A percentile compares a stretch with the other conserved stretches of the same genome.
phyloP scores from a whole-genome alignment of 2,888 invertebrate species.

The Lacanobia oleracea region DNA sequence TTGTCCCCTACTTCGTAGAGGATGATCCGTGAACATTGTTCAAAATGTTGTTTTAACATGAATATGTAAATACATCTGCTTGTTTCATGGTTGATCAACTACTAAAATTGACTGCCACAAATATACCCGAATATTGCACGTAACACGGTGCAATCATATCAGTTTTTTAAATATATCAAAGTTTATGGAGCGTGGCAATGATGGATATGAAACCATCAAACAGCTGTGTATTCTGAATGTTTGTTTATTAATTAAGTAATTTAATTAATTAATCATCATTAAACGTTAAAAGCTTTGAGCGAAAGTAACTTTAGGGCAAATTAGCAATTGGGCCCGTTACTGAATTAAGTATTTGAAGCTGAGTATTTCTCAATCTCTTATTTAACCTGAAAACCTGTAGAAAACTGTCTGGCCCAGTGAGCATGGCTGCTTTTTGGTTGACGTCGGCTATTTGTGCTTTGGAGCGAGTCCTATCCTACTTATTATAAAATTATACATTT shows the following conservation, averaged over 20 bases:
- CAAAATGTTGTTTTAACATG: neutral
- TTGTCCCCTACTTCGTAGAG: too few relatives aligned
- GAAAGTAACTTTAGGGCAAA: too few relatives aligned
- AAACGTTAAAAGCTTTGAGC: too few relatives aligned
- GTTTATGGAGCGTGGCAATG: conserved; percentile 19
- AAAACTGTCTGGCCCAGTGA: too few relatives aligned
- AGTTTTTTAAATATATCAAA: conserved; percentile 15
- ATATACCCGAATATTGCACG: conserved; percentile 6
- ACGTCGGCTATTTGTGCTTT: too few relatives aligned
- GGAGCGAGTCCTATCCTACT: too few relatives aligned
- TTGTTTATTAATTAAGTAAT: neutral
- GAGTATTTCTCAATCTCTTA: too few relatives aligned
- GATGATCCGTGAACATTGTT: neutral
- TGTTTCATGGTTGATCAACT: conserved; percentile 8
- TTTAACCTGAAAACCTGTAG: too few relatives aligned
- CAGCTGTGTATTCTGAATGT: neutral
- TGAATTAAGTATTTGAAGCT: too few relatives aligned
- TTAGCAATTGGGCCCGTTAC: too few relatives aligned
- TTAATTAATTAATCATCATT: neutral
- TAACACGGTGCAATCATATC: neutral
- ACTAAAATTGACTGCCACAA: conserved; percentile 19
- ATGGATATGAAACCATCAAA: neutral
- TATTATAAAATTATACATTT: too few relatives aligned
- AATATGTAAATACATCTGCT: conserved; percentile 9
- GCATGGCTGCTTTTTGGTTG: too few relatives aligned